phyloP scores from a whole-genome alignment of 2,888 invertebrate species.

The Tridacna crocea region DNA sequence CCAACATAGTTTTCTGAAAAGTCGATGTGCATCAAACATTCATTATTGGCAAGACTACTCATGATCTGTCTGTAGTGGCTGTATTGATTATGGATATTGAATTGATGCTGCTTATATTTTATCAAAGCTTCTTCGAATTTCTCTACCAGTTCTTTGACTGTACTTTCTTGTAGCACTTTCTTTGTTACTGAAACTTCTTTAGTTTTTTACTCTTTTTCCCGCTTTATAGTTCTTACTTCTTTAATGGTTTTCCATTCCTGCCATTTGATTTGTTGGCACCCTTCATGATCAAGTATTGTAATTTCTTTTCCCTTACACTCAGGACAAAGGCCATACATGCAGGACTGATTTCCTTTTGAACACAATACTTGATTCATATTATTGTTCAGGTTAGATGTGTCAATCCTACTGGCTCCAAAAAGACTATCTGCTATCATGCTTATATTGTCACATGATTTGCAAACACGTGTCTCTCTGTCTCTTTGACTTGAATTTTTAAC shows the following conservation, averaged over 20 bases:
- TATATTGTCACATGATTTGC: slow-evolving; percentile 52
- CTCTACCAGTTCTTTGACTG: slow-evolving; percentile 13
- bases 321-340: slow-evolving; percentile 44
- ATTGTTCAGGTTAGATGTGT: slow-evolving; percentile 30
- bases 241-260: slow-evolving; percentile 35
- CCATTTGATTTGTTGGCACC: slow-evolving; percentile 28
- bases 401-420: slow-evolving; percentile 23
- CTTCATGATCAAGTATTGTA: slow-evolving; percentile 10
- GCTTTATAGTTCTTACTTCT: slow-evolving; percentile 17
- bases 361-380: slow-evolving; percentile 33
- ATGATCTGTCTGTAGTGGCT: slow-evolving; percentile 6
- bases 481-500: slow-evolving; percentile 30
- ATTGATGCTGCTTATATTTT: slow-evolving; percentile 28
- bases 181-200: not conserved
- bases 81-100: slow-evolving; percentile 23
- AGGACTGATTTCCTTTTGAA: slow-evolving; percentile 29
- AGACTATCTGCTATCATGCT: slow-evolving; percentile 41
- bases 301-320: slow-evolving; percentile 29
- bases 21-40: slow-evolving; percentile 48
- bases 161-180: not conserved
- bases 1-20: slow-evolving; percentile 24
- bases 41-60: slow-evolving; percentile 10
- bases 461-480: slow-evolving; percentile 54
- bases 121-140: slow-evolving; percentile 26
- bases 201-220: slow-evolving; percentile 12